A percentile compares a stretch with the other conserved stretches of the same genome.
Conservation (phyloP, 2,888 invertebrate genomes). For the Troides oblongomaculatus region DNA sequence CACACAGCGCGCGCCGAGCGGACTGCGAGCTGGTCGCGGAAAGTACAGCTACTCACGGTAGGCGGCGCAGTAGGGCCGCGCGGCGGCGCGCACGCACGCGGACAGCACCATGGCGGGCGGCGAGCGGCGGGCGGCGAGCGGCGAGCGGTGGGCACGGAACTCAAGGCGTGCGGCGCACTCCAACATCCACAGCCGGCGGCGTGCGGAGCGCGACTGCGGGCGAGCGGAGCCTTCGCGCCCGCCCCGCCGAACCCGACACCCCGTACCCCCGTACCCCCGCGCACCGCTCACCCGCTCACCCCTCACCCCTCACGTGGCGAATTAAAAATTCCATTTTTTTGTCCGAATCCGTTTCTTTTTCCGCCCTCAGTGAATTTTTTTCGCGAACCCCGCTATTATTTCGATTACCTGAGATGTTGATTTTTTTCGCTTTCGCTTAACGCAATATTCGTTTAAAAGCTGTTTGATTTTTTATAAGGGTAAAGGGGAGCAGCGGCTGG, state of each 20-base stretch:
- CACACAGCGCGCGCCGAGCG: neutral
- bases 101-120: conserved; percentile 61
- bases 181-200: conserved; percentile 32
- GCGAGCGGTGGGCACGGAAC: too few relatives aligned
- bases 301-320: conserved; percentile 56
- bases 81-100: conserved; percentile 68
- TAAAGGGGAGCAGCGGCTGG: conserved; percentile 71
- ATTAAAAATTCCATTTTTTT: conserved; percentile 75
- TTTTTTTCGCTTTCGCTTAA: conserved; percentile 67
- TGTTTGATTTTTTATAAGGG: conserved; percentile 71
- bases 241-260: conserved; percentile 29
- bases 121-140: conserved; percentile 26
- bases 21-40: neutral
- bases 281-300: conserved; percentile 33
- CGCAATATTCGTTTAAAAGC: conserved; percentile 75
- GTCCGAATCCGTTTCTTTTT: conserved; percentile 76
- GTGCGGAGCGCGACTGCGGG: conserved; percentile 27
- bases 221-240: conserved; percentile 30
- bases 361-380: conserved; percentile 79
- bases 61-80: conserved; percentile 57
- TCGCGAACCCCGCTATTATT: conserved; percentile 73
- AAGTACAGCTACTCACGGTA: conserved; percentile 61
- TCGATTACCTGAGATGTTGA: conserved; percentile 76
- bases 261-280: conserved; percentile 34
- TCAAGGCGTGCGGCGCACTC: conserved; percentile 22